These are phyloP conservation scores for Musca domestica DNA, from an alignment of 1,140 invertebrate genomes.

Conservation along the genomic window DNA sequence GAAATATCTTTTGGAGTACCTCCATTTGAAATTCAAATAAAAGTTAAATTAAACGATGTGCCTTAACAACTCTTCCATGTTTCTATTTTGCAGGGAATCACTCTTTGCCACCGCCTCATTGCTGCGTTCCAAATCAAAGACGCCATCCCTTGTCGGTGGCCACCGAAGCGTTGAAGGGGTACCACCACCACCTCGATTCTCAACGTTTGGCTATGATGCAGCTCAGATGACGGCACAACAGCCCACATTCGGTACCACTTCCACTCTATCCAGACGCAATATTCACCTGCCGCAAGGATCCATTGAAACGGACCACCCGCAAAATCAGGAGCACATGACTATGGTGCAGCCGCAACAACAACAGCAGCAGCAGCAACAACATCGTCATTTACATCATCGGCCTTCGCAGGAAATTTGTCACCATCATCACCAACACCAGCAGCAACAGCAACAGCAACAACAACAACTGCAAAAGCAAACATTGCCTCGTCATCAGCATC, in stretches of 20 bases:
- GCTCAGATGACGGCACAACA: slow-evolving; percentile 23
- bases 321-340: slow-evolving; percentile 40
- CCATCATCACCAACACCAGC: slow-evolving; percentile 31
- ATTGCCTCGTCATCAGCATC: slow-evolving; percentile 3
- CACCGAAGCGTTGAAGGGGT: slow-evolving; percentile 31
- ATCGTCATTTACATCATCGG: slow-evolving; percentile 11
- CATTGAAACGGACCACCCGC: slow-evolving; percentile 43
- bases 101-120: slow-evolving; percentile 48
- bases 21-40: too few relatives aligned
- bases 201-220: slow-evolving; percentile 50
- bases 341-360: slow-evolving; percentile 27
- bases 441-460: slow-evolving; percentile 35
- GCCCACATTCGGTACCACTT: slow-evolving; percentile 24
- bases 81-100: slow-evolving; percentile 43
- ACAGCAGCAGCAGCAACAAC: slow-evolving; percentile 27
- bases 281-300: slow-evolving; percentile 37
- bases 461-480: slow-evolving; percentile 1
- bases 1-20: background rate
- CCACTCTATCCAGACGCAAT: slow-evolving; percentile 39
- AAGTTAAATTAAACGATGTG: background rate
- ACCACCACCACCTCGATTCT: slow-evolving; percentile 45
- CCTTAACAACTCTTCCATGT: slow-evolving; percentile 13
- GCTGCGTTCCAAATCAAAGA: slow-evolving; percentile 50
- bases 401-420: slow-evolving; percentile 21
- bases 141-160: slow-evolving; percentile 35